phyloP scores from a whole-genome alignment of 2,797 vertebrate species.

The Coreius guichenoti region DNA sequence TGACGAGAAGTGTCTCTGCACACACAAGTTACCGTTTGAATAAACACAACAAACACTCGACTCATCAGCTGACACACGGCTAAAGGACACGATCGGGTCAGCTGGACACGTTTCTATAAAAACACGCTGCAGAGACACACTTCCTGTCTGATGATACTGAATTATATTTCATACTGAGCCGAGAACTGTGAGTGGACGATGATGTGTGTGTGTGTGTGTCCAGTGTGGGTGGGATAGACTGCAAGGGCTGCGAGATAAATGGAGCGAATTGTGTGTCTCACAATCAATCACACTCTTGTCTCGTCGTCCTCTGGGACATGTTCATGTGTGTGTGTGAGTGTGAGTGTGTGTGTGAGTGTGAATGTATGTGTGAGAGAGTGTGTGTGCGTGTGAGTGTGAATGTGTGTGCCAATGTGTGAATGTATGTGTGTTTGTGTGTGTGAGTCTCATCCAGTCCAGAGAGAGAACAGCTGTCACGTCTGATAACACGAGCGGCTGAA shows the following conservation, averaged over 20 bases:
- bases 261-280: conserved; percentile 75
- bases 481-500: not conserved
- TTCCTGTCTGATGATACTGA: not conserved
- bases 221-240: conserved; percentile 39
- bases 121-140: not conserved
- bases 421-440: conserved; percentile 34
- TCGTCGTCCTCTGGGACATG: conserved; percentile 29
- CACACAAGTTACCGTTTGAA: no score
- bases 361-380: no score
- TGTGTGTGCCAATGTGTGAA: no score
- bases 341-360: no score
- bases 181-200: no score
- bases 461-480: not conserved
- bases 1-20: not conserved
- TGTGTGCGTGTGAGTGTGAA: no score
- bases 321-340: conserved; percentile 13
- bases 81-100: no score
- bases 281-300: conserved; percentile 80
- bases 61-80: not conserved
- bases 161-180: not conserved
- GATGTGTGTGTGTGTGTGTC: conserved; percentile 29
- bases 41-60: not conserved
- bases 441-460: conserved; percentile 1
- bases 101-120: not conserved
- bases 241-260: conserved; percentile 69